These are phyloP conservation scores for Melanotus villosus DNA, from an alignment of 2,888 invertebrate genomes.

Conservation along the genomic window DNA sequence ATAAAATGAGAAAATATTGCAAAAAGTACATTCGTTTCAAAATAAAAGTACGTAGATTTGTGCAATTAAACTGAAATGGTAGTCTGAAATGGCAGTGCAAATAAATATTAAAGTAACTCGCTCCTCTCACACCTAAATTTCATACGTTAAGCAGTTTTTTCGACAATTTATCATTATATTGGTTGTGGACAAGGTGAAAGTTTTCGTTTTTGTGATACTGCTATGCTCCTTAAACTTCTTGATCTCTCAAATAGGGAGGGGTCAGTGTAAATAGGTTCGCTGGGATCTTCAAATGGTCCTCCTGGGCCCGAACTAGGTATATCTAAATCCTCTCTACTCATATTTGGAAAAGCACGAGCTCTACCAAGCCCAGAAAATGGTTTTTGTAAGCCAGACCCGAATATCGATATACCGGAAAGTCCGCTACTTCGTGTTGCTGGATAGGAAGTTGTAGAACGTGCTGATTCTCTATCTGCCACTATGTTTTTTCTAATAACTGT, in stretches of 20 bases:
- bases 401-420: slow-evolving; percentile 76
- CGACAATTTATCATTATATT: slow-evolving; percentile 25
- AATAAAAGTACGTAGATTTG: background rate
- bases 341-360: slow-evolving; percentile 61
- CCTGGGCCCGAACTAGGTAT: slow-evolving; percentile 61
- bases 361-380: slow-evolving; percentile 73
- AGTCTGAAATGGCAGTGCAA: slow-evolving; percentile 23
- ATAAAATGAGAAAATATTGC: slow-evolving; percentile 28
- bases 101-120: slow-evolving; percentile 38
- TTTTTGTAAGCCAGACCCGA: slow-evolving; percentile 79
- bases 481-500: slow-evolving; percentile 82
- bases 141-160: background rate
- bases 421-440: slow-evolving; percentile 67
- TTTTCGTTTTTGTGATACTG: slow-evolving; percentile 68
- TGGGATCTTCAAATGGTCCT: slow-evolving; percentile 84
- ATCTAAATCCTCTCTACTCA: slow-evolving; percentile 61
- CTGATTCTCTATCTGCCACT: slow-evolving; percentile 70
- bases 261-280: slow-evolving; percentile 94
- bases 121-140: slow-evolving; percentile 1
- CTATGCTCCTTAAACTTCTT: slow-evolving; percentile 78
- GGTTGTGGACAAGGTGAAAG: slow-evolving; percentile 48
- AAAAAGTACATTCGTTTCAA: background rate
- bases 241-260: slow-evolving; percentile 92
- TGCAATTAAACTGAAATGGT: background rate
- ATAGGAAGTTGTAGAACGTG: slow-evolving; percentile 67